phyloP scores from a whole-genome alignment of 2,113 vertebrate species.

The Marcusenius ussheri region DNA sequence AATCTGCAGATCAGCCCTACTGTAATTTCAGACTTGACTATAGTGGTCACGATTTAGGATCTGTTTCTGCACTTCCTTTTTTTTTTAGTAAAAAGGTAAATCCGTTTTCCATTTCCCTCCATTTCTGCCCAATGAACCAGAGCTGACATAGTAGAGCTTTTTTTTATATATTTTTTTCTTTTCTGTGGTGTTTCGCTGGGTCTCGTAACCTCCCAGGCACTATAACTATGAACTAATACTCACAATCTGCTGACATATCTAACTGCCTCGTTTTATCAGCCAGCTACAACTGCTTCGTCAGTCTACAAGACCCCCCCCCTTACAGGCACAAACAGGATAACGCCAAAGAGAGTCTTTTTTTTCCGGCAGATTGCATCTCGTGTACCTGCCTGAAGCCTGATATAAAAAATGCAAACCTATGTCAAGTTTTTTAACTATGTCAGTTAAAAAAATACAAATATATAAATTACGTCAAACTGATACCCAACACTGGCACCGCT shows the following conservation, averaged over 20 bases:
- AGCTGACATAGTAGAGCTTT: slow-evolving; percentile 53
- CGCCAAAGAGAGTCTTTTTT: neutral
- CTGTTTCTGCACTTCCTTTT: slow-evolving; percentile 58
- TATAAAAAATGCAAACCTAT: neutral
- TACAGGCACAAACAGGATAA: slow-evolving; percentile 8
- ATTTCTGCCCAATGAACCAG: slow-evolving; percentile 48
- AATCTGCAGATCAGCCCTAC: slow-evolving; percentile 67
- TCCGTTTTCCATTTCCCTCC: slow-evolving; percentile 44
- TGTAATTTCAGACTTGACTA: slow-evolving; percentile 64
- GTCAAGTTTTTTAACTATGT: too few species aligned
- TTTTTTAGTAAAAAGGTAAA: slow-evolving; percentile 60
- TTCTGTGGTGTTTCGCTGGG: neutral
- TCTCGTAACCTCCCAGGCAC: slow-evolving; percentile 42
- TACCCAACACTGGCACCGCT: neutral
- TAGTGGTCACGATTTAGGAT: slow-evolving; percentile 69
- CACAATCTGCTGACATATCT: slow-evolving; percentile 39
- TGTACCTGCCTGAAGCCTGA: neutral
- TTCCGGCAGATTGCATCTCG: neutral
- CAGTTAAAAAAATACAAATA: neutral
- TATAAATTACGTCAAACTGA: neutral
- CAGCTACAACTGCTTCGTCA: slow-evolving; percentile 54
- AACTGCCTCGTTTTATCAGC: slow-evolving; percentile 56
- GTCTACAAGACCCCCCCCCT: slow-evolving; percentile 39
- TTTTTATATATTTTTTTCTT: slow-evolving; percentile 52
- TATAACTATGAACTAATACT: slow-evolving; percentile 51